A percentile compares a stretch with the other conserved stretches of the same genome.
These are phyloP conservation scores for Cisticola juncidis DNA, from an alignment of 2,113 vertebrate genomes.

Conservation along the genomic window DNA sequence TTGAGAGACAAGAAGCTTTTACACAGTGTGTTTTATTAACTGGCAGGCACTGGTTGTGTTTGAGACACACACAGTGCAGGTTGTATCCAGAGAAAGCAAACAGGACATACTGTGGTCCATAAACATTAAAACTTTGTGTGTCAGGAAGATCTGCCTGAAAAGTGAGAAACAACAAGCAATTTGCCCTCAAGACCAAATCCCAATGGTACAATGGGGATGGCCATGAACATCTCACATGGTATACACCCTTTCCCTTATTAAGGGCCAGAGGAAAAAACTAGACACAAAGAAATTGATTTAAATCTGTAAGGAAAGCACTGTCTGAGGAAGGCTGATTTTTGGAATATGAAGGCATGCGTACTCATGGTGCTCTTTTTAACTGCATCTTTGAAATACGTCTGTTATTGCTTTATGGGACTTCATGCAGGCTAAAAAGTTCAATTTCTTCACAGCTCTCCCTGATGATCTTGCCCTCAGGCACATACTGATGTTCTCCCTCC, in stretches of 20 bases:
- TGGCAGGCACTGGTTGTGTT: not conserved
- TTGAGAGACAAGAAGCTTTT: not conserved
- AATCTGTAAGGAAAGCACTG: not conserved
- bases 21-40: not conserved
- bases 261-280: not conserved
- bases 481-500: not conserved
- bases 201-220: not conserved
- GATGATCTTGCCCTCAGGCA: rapidly evolving
- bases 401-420: not conserved
- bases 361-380: not conserved
- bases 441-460: not conserved
- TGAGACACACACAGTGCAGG: not conserved
- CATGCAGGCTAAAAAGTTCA: not conserved
- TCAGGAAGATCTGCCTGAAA: not conserved
- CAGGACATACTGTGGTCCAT: not conserved
- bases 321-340: not conserved
- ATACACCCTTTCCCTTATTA: rapidly evolving
- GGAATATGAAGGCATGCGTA: not conserved
- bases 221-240: not conserved
- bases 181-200: not conserved
- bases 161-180: not conserved
- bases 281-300: not conserved
- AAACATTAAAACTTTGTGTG: not conserved
- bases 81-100: not conserved
- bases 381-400: not conserved